These are phyloP conservation scores for Sigmodon hispidus DNA, from an alignment of 2,113 vertebrate genomes.

Conservation along the genomic window DNA sequence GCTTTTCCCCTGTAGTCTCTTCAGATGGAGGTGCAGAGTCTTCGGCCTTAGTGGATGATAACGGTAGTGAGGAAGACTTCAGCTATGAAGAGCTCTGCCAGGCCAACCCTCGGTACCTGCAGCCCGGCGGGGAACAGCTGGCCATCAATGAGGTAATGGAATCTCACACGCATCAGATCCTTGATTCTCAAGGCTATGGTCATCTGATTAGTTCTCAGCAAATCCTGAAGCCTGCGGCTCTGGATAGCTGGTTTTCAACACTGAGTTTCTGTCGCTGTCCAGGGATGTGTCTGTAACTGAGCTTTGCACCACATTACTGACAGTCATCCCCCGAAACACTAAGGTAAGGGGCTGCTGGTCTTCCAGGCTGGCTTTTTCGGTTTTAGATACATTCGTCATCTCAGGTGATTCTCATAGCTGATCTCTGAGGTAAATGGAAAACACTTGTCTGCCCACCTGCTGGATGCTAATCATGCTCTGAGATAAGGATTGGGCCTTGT, in stretches of 20 bases:
- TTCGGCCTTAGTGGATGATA: slow-evolving; percentile 91
- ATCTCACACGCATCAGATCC: fast-evolving
- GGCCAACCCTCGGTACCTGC: slow-evolving; percentile 91
- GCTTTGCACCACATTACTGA: neutral
- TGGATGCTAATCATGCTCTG: neutral
- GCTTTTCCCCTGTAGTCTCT: slow-evolving; percentile 81
- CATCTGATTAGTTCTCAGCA: neutral
- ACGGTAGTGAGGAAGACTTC: slow-evolving; percentile 95
- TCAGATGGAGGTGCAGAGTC: slow-evolving; percentile 90
- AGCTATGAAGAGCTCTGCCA: slow-evolving; percentile 95
- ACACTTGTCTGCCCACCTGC: fast-evolving
- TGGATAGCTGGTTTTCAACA: neutral
- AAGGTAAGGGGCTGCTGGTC: fast-evolving
- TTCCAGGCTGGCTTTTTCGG: neutral
- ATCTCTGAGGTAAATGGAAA: neutral
- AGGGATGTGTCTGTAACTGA: neutral
- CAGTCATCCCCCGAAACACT: no score
- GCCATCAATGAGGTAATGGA: slow-evolving; percentile 93
- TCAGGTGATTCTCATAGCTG: neutral
- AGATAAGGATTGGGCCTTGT: no score
- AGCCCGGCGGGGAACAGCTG: slow-evolving; percentile 94
- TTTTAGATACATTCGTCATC: neutral
- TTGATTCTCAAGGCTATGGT: neutral
- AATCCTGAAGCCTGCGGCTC: neutral
- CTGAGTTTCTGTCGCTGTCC: no score